These are phyloP conservation scores for Ctenosaura bakeri DNA, from an alignment of 2,797 vertebrate genomes.

Conservation along the genomic window DNA sequence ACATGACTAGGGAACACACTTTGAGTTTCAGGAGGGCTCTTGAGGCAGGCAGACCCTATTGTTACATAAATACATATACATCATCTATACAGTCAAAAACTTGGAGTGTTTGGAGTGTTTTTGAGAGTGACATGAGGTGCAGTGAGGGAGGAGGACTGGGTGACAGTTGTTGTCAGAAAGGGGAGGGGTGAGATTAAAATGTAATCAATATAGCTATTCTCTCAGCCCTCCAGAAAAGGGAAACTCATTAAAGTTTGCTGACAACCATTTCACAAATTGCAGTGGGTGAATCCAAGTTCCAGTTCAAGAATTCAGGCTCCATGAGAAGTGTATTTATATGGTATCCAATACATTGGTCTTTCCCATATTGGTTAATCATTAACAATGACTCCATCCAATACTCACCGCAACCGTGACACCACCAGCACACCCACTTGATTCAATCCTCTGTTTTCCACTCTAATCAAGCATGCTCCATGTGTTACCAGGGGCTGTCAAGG, in stretches of 20 bases:
- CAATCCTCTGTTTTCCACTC: background rate
- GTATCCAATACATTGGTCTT: background rate
- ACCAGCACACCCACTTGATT: background rate
- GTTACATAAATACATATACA: background rate
- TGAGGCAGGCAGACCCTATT: background rate
- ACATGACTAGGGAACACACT: background rate
- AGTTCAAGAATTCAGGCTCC: background rate
- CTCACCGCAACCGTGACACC: background rate
- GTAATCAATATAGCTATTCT: background rate
- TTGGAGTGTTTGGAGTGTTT: background rate
- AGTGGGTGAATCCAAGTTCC: background rate
- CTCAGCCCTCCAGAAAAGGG: background rate
- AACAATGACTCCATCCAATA: background rate
- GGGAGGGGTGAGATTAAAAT: background rate
- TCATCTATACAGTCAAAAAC: background rate
- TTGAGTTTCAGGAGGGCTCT: background rate
- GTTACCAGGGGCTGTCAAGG: background rate
- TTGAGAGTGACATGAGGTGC: background rate
- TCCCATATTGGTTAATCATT: background rate
- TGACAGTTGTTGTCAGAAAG: no score
- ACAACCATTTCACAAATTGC: background rate
- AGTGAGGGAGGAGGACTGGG: no score
- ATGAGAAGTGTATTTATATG: background rate
- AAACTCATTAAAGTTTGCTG: background rate
- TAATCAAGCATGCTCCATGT: background rate